These are phyloP conservation scores for Drosophila sp. DNA, from an alignment of 1,140 invertebrate genomes.

Conservation along the genomic window DNA sequence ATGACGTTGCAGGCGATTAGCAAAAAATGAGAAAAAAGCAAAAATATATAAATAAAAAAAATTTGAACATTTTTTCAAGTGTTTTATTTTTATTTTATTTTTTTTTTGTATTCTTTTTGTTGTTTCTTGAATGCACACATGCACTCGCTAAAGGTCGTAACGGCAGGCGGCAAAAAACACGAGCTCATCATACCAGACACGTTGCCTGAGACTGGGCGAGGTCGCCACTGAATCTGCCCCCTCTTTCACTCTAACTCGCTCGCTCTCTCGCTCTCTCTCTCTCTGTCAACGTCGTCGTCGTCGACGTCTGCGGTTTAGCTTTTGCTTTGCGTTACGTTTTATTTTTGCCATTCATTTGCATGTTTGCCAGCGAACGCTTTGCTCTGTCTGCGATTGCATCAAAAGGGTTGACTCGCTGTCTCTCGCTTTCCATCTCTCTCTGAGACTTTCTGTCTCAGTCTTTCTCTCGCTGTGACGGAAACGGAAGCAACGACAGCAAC, in stretches of 20 bases:
- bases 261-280: background rate
- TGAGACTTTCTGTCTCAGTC: background rate
- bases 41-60: conserved; percentile 9
- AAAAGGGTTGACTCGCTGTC: conserved; percentile 39
- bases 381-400: conserved; percentile 49
- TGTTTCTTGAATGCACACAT: conserved; percentile 34
- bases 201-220: conserved; percentile 59
- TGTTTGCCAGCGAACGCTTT: conserved; percentile 49
- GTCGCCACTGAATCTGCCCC: conserved; percentile 31
- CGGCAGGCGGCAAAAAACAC: conserved; percentile 47
- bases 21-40: background rate
- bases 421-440: background rate
- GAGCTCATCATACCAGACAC: conserved; percentile 44
- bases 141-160: conserved; percentile 71
- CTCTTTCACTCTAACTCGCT: background rate
- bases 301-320: conserved; percentile 62
- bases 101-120: conserved; percentile 1
- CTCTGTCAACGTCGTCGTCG: conserved; percentile 25
- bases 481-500: conserved; percentile 39
- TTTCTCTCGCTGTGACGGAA: conserved; percentile 20
- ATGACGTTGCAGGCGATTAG: conserved; percentile 54
- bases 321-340: conserved; percentile 43
- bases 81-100: conserved; percentile 4
- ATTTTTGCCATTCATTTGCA: conserved; percentile 73
- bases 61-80: conserved; percentile 22